phyloP scores from a whole-genome alignment of 2,888 invertebrate species.

The Antheraea yamamai region DNA sequence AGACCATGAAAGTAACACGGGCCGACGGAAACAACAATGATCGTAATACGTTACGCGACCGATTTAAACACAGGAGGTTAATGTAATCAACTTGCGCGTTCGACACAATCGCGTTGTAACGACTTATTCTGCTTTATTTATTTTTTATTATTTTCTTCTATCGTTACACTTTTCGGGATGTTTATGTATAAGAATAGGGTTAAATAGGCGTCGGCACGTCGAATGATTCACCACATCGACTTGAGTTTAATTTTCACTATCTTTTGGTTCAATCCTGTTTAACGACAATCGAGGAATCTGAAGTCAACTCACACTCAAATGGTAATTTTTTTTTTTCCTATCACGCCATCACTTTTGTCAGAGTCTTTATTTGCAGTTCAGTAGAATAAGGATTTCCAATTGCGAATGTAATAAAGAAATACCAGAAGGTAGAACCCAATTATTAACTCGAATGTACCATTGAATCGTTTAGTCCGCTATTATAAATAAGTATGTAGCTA shows the following conservation, averaged over 20 bases:
- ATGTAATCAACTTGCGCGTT: neutral
- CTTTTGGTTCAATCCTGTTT: neutral
- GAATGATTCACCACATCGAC: neutral
- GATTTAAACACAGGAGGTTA: constrained; percentile 1
- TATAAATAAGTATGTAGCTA: neutral
- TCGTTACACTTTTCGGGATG: neutral
- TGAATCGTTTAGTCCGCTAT: neutral
- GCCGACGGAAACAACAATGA: neutral
- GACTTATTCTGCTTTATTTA: neutral
- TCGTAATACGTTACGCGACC: constrained; percentile 6
- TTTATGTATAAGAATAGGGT: neutral
- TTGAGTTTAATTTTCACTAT: neutral
- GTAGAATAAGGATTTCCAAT: too few species aligned
- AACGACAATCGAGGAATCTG: neutral
- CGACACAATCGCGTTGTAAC: neutral
- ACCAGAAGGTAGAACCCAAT: too few species aligned
- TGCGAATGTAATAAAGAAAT: too few species aligned
- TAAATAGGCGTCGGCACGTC: neutral
- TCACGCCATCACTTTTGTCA: too few species aligned
- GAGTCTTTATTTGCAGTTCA: neutral
- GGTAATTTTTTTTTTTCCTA: neutral
- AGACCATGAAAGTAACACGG: constrained; percentile 18
- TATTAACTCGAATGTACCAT: neutral
- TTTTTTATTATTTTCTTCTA: neutral
- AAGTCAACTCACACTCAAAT: neutral